phyloP scores from a whole-genome alignment of 2,888 invertebrate species.

The Mellilla xanthometata region DNA sequence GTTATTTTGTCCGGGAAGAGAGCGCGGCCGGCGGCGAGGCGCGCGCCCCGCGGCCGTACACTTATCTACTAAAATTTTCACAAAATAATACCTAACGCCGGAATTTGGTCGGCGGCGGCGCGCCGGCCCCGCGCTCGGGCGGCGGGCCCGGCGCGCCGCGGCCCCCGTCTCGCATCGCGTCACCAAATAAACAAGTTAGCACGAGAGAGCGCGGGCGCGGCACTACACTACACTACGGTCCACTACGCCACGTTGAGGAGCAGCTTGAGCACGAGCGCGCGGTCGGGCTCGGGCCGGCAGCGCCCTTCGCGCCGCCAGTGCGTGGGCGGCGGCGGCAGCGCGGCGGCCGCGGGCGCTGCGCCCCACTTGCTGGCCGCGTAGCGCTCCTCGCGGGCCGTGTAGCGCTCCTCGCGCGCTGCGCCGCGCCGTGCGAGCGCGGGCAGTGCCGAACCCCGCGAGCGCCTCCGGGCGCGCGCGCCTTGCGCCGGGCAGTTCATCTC shows the following conservation, averaged over 20 bases:
- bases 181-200: constrained; percentile 75
- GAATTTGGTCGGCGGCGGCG: constrained; percentile 67
- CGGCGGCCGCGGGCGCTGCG: constrained; percentile 90
- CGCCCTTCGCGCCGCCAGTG: constrained; percentile 86
- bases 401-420: constrained; percentile 60
- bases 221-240: constrained; percentile 70
- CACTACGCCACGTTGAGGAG: constrained; percentile 84
- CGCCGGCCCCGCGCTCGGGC: constrained; percentile 55
- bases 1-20: constrained; percentile 49
- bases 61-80: constrained; percentile 81
- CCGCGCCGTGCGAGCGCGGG: constrained; percentile 37
- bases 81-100: constrained; percentile 82
- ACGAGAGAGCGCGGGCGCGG: constrained; percentile 58
- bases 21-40: constrained; percentile 33
- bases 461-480: constrained; percentile 49
- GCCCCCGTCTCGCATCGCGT: constrained; percentile 59
- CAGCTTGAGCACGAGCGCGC: constrained; percentile 84
- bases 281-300: constrained; percentile 74
- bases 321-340: constrained; percentile 90
- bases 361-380: constrained; percentile 91
- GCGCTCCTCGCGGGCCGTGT: constrained; percentile 87
- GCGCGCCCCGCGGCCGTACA: constrained; percentile 46
- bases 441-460: constrained; percentile 46
- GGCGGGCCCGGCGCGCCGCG: constrained; percentile 60
- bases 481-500: constrained; percentile 53